Conservation (phyloP, 1,140 invertebrate species). For the Dreissena polymorpha region DNA sequence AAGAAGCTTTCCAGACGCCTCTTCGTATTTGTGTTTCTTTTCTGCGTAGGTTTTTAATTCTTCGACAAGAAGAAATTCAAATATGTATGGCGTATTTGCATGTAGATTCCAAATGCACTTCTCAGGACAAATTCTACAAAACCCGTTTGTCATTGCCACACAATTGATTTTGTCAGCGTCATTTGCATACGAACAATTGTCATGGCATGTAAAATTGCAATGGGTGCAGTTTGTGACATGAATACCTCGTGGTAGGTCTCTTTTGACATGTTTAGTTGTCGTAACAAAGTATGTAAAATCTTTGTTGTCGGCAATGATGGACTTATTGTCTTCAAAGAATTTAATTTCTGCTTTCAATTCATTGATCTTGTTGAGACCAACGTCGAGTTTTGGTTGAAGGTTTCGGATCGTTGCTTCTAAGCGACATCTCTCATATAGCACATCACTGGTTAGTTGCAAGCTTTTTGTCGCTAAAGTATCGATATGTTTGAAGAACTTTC, state of each 20-base stretch:
- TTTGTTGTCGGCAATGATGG: slow-evolving; percentile 43
- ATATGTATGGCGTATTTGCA: slow-evolving; percentile 24
- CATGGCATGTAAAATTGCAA: slow-evolving; percentile 56
- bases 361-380: slow-evolving; percentile 24
- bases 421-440: slow-evolving; percentile 33
- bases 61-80: neutral
- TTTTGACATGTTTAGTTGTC: slow-evolving; percentile 8
- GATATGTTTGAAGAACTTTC: slow-evolving; percentile 30
- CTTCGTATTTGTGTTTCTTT: slow-evolving; percentile 10
- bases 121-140: slow-evolving; percentile 44
- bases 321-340: slow-evolving; percentile 38
- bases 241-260: slow-evolving; percentile 8
- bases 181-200: slow-evolving; percentile 10
- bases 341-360: slow-evolving; percentile 5
- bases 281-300: slow-evolving; percentile 42
- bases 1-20: neutral
- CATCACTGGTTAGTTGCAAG: slow-evolving; percentile 47
- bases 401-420: slow-evolving; percentile 31
- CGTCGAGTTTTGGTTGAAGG: slow-evolving; percentile 24
- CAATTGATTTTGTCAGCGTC: slow-evolving; percentile 22
- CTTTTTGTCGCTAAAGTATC: slow-evolving; percentile 26
- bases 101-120: slow-evolving; percentile 48
- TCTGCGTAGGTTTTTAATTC: slow-evolving; percentile 3
- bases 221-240: slow-evolving; percentile 54
- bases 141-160: neutral